Base-by-base conservation (phyloP, 2,888 invertebrate genomes). In the Mylabris sibirica region DNA sequence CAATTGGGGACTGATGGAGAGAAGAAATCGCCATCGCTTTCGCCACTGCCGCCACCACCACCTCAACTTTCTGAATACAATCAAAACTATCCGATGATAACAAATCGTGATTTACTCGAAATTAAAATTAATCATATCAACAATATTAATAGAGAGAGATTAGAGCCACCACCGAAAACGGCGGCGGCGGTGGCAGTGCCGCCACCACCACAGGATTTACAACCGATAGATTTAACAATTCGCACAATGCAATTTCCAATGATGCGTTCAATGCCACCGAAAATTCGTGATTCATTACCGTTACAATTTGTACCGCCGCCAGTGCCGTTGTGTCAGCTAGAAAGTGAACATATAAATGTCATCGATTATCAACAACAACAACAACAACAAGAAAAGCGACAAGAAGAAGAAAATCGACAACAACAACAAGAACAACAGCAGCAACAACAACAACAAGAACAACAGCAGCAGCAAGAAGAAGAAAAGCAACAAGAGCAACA, bases 291-390 rank as follows among this genome's bases (percentile, higher is more conserved):
- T n/a, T 17, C 57, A 5, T 63, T 41, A 22, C 30, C 63, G 3
- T 41, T 44, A 24, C 65, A 59, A 30, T 22, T 49, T 11, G 12
- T 17, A 14, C 60, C 35, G 8, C 60, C 57, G 6, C 53, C 65
- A 12, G 3, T 11, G 2, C 24, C 65, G 2, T 35, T 61, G 3
- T 65, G 49, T 49, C 61, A 49, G 17, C 1, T 61, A 9, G 20
- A 20, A 20, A 9, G 8, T 20, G 20, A 5, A 9, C 49, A 6
- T 20, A 9, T 6, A 3, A 17, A 49, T 20, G 9, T 2, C 8
- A 6, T 20, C 2, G 5, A 44, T 14, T 14, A 44, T 17, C 20
- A 49, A 20, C 49, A 49, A 20, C n/a, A 49, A 30, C 30, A 30
- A 30, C 30, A 30, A 8, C n/a, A 17, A 49, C 5, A n/a, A 17